Conservation (phyloP, 2,888 invertebrate genomes). For the Drosophila neonasuta region DNA sequence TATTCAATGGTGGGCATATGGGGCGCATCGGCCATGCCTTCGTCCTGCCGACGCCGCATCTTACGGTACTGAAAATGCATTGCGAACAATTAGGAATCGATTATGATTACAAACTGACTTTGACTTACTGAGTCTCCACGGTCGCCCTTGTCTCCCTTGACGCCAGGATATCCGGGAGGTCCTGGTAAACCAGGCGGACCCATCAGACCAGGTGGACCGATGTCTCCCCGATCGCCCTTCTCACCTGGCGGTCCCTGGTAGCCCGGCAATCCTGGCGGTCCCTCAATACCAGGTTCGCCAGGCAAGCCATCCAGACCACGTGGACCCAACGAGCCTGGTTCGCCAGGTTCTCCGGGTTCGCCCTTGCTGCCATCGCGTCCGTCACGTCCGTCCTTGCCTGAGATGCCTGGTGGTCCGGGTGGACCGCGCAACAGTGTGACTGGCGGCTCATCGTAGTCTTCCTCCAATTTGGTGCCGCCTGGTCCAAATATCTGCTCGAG, state of each 20-base stretch:
- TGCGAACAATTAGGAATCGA: no score
- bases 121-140: constrained; percentile 94
- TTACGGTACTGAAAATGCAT: constrained; percentile 80
- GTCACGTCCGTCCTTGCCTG: constrained; percentile 81
- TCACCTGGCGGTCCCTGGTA: constrained; percentile 93
- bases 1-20: constrained; percentile 82
- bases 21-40: constrained; percentile 82
- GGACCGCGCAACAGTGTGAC: constrained; percentile 85
- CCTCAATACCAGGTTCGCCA: constrained; percentile 92
- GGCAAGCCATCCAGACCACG: constrained; percentile 89
- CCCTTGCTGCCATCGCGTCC: constrained; percentile 83
- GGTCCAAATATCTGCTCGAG: constrained; percentile 81
- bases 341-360: constrained; percentile 88
- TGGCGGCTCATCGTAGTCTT: constrained; percentile 82
- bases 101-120: no score
- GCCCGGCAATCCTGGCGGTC: constrained; percentile 91
- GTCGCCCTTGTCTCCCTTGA: constrained; percentile 95
- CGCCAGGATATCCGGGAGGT: constrained; percentile 93
- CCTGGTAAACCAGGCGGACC: constrained; percentile 94
- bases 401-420: constrained; percentile 85
- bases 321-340: constrained; percentile 89
- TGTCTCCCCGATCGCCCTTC: constrained; percentile 90
- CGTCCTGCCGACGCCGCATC: constrained; percentile 82
- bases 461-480: constrained; percentile 81
- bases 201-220: constrained; percentile 96